A percentile compares a stretch with the other conserved stretches of the same genome.
Conservation (phyloP, 92 coral and sea anemone genomes). For the Pocillopora meandrina region DNA sequence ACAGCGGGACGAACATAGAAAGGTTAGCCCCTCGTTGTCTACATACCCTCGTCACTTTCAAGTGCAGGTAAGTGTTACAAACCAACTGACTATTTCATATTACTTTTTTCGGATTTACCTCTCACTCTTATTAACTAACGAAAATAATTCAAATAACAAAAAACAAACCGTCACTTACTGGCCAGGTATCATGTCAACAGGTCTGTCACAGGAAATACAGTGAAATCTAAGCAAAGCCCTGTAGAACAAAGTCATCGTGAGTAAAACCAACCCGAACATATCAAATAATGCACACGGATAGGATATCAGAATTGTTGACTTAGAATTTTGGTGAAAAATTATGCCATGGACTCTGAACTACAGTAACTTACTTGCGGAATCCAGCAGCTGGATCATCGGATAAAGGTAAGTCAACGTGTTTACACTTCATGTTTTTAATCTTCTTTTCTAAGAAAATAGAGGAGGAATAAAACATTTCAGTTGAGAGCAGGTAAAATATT, state of each 20-base stretch:
- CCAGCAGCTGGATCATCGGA: constrained; percentile 98
- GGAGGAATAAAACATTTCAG: not conserved
- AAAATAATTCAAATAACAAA: not conserved
- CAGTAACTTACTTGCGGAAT: constrained; percentile 83
- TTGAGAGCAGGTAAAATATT: not conserved
- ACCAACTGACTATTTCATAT: too few relatives aligned
- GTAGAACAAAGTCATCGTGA: constrained; percentile 7
- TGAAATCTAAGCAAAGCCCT: constrained; percentile 93
- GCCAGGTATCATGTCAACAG: constrained; percentile 95
- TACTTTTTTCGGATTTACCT: too few relatives aligned
- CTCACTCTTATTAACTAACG: too few relatives aligned
- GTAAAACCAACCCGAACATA: not conserved
- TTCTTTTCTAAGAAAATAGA: constrained; percentile 70
- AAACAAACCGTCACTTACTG: constrained; percentile 59
- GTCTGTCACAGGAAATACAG: constrained; percentile 97
- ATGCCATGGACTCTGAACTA: too few relatives aligned
- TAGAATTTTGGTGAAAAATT: too few relatives aligned
- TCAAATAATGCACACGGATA: too few relatives aligned
- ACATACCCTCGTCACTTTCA: too few relatives aligned
- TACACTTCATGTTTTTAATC: constrained; percentile 91
- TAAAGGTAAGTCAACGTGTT: constrained; percentile 87
- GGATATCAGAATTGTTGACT: too few relatives aligned
- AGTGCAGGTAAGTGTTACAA: too few relatives aligned
- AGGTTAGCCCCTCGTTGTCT: too few relatives aligned
- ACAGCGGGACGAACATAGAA: not conserved